Conservation (phyloP, 1,140 invertebrate genomes). For the Pseudomyrmex cubaensis region DNA sequence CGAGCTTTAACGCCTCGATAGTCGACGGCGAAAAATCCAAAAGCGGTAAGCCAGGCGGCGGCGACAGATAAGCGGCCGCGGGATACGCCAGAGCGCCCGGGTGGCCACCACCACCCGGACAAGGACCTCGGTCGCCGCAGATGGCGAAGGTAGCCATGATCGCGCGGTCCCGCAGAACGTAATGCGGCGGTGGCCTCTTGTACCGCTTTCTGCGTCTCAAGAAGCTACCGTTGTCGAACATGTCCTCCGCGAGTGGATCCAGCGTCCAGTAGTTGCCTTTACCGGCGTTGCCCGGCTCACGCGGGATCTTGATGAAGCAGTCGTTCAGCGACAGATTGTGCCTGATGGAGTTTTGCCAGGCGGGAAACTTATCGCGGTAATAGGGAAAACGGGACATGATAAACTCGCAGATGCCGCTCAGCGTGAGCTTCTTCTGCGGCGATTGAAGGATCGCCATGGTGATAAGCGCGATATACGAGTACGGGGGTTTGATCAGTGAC, state of each 20-base stretch:
- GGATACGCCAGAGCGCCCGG: conserved; percentile 75
- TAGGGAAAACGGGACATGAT: conserved; percentile 99
- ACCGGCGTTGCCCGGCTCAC: conserved; percentile 99
- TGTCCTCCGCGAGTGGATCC: conserved; percentile 98
- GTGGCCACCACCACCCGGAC: conserved; percentile 74
- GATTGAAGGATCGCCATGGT: conserved; percentile 99
- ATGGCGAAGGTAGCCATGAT: conserved; percentile 84
- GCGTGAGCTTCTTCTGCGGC: conserved; percentile 97
- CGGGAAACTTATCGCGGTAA: conserved; percentile 97
- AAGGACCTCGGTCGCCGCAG: conserved; percentile 79
- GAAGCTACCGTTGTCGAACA: conserved; percentile 99
- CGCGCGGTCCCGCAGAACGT: conserved; percentile 85
- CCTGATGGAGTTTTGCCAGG: conserved; percentile 98
- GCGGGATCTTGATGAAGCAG: conserved; percentile 99
- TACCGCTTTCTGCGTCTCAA: conserved; percentile 97
- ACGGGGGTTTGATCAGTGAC: conserved; percentile 95
- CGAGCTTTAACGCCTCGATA: conserved; percentile 83
- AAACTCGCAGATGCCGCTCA: conserved; percentile 99
- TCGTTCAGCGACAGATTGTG: conserved; percentile 99
- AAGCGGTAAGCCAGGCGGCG: conserved; percentile 82
- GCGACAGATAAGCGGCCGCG: conserved; percentile 80
- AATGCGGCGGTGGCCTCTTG: conserved; percentile 91
- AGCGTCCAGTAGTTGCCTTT: conserved; percentile 99
- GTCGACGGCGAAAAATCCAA: conserved; percentile 85
- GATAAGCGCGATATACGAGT: conserved; percentile 99